phyloP scores from a whole-genome alignment of 2,797 vertebrate species.

The Clarias laeviceps region DNA sequence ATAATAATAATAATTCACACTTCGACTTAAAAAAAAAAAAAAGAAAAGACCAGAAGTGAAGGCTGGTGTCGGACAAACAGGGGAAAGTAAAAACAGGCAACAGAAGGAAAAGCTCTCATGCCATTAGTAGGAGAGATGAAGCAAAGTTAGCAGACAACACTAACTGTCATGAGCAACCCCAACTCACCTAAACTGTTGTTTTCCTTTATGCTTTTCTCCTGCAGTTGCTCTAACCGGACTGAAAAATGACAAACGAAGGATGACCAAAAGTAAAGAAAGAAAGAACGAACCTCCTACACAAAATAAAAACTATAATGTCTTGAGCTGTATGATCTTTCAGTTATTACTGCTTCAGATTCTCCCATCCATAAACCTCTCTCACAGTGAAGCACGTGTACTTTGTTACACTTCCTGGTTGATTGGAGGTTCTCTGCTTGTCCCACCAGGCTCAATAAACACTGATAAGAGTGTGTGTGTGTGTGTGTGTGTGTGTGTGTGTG shows the following conservation, averaged over 20 bases:
- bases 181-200: conserved; percentile 97
- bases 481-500: neutral
- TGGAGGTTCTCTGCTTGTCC: neutral
- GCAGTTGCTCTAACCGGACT: conserved; percentile 98
- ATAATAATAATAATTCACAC: conserved; percentile 29
- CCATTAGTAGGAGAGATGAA: conserved; percentile 56
- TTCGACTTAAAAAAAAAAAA: conserved; percentile 24
- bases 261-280: conserved; percentile 41
- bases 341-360: neutral
- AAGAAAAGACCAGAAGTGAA: conserved; percentile 28
- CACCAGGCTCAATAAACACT: neutral
- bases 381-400: neutral
- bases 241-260: conserved; percentile 83
- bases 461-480: neutral
- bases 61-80: conserved; percentile 33
- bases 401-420: neutral
- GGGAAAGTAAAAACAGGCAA: conserved; percentile 44
- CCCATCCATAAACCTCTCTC: neutral
- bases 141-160: conserved; percentile 46
- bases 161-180: conserved; percentile 35
- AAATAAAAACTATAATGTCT: neutral
- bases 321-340: neutral
- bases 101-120: conserved; percentile 53
- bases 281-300: neutral
- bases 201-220: conserved; percentile 98